Conservation (phyloP, 2,888 invertebrate species). For the Drosophila nr. perissopoda region DNA sequence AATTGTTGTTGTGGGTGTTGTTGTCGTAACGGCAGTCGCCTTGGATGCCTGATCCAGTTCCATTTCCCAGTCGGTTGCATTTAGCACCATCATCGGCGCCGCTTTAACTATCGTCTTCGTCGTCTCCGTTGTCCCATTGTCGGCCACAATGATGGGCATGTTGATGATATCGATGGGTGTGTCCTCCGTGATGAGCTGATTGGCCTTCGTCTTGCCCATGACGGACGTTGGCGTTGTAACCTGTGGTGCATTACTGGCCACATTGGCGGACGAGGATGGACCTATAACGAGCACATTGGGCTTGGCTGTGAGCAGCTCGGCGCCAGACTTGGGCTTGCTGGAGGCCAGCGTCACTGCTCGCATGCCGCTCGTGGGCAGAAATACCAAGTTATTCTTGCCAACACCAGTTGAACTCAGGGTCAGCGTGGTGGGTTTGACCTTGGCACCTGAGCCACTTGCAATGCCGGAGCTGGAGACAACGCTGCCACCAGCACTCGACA, state of each 20-base stretch:
- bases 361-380: constrained; percentile 79
- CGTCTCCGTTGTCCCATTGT: constrained; percentile 61
- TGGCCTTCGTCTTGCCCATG: constrained; percentile 54
- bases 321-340: constrained; percentile 43
- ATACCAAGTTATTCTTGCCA: constrained; percentile 83
- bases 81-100: constrained; percentile 73
- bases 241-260: constrained; percentile 34
- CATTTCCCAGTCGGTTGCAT: constrained; percentile 87
- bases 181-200: constrained; percentile 86
- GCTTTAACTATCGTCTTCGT: constrained; percentile 39
- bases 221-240: constrained; percentile 30
- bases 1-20: constrained; percentile 29
- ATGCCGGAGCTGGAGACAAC: constrained; percentile 27
- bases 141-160: constrained; percentile 83
- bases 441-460: constrained; percentile 45
- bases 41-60: constrained; percentile 86
- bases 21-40: constrained; percentile 27
- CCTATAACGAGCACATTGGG: constrained; percentile 81
- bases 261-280: constrained; percentile 37
- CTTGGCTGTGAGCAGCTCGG: constrained; percentile 52
- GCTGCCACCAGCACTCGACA: constrained; percentile 51
- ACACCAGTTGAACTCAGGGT: constrained; percentile 59
- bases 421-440: constrained; percentile 66
- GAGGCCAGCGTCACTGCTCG: constrained; percentile 67
- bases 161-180: constrained; percentile 86